phyloP scores from a whole-genome alignment of 2,797 vertebrate species.

The Enteromius viviparus region DNA sequence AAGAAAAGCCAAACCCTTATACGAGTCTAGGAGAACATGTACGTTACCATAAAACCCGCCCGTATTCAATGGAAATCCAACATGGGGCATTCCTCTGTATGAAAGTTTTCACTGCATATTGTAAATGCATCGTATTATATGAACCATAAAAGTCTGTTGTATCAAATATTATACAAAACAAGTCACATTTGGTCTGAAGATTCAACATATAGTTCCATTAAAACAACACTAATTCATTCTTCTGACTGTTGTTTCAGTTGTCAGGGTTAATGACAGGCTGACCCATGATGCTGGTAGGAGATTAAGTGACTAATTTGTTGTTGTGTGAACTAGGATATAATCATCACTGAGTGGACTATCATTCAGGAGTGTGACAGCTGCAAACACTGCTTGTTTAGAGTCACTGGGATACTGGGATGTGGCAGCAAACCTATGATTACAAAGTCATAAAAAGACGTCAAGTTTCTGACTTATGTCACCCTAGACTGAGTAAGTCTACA shows the following conservation, averaged over 20 bases:
- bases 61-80: not conserved
- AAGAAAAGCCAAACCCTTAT: conserved; percentile 28
- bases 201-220: not conserved
- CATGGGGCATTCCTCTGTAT: not conserved
- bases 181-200: not conserved
- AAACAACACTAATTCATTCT: not conserved
- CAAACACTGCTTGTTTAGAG: not conserved
- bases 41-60: not conserved
- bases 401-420: not conserved
- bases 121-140: too few relatives aligned
- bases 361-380: not conserved
- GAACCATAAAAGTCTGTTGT: not conserved
- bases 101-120: too few relatives aligned
- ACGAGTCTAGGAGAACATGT: not conserved
- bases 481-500: not conserved
- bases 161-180: not conserved
- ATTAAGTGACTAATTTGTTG: not conserved
- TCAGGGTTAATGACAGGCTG: not conserved
- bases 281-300: not conserved
- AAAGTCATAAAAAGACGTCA: not conserved
- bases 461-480: not conserved
- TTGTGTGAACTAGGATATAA: not conserved
- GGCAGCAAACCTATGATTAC: not conserved
- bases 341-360: not conserved
- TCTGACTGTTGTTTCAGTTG: not conserved